Conservation (phyloP, 1,140 invertebrate genomes). For the Meloidogyne chitwoodi region DNA sequence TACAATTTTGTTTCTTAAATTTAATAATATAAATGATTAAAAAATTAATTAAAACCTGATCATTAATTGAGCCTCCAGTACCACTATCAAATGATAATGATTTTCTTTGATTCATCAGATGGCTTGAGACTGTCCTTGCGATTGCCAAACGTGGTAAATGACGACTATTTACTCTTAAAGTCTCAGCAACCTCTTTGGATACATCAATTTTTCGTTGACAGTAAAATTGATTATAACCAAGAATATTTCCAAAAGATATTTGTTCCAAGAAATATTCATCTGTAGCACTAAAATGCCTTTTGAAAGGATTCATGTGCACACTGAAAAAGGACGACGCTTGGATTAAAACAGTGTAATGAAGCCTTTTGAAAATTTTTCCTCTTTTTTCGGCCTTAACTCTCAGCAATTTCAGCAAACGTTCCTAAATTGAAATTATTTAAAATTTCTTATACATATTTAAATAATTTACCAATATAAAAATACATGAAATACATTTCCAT, state of each 20-base stretch:
- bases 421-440: background rate
- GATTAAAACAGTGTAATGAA: background rate
- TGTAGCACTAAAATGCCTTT: constrained; percentile 10
- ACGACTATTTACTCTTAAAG: background rate
- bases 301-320: background rate
- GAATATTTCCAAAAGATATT: constrained; percentile 9
- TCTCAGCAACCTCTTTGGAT: background rate
- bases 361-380: background rate
- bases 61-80: background rate
- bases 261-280: background rate
- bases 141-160: background rate
- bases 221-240: constrained; percentile 1
- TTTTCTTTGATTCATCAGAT: background rate
- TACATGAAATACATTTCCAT: background rate
- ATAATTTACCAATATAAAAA: background rate
- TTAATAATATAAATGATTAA: background rate
- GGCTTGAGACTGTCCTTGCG: background rate
- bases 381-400: background rate
- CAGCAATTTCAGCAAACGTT: constrained; percentile 4
- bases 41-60: background rate
- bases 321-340: background rate
- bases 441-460: background rate
- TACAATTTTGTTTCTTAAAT: background rate
- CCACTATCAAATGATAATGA: background rate
- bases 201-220: background rate